phyloP scores from a whole-genome alignment of 2,113 vertebrate genomes.

The Megaceryle maxima region DNA sequence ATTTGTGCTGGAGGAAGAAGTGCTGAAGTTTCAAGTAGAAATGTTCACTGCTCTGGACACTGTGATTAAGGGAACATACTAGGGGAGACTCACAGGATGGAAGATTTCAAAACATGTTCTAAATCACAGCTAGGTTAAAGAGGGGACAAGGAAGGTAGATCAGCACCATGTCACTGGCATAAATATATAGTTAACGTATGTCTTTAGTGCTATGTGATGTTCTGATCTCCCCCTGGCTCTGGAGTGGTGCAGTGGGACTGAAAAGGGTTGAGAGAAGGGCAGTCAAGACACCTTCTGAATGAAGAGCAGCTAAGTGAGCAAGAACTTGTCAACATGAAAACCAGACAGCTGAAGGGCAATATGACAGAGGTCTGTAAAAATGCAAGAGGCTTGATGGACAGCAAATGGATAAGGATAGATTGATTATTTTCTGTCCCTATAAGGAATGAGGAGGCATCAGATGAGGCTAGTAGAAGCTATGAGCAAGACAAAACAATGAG shows the following conservation, averaged over 20 bases:
- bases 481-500: not conserved
- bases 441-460: not conserved
- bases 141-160: not conserved
- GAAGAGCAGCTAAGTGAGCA: not conserved
- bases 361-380: not conserved
- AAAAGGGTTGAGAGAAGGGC: accelerated
- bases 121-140: not conserved
- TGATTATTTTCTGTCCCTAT: not conserved
- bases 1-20: not conserved
- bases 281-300: not conserved
- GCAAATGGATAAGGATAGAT: not conserved
- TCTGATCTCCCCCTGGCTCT: not conserved
- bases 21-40: not conserved
- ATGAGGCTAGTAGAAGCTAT: not conserved
- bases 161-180: not conserved
- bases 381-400: not conserved
- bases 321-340: not conserved
- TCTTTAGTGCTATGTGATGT: not conserved
- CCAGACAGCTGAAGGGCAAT: not conserved
- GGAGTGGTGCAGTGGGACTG: not conserved
- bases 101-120: not conserved
- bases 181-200: not conserved
- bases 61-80: not conserved
- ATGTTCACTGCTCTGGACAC: not conserved
- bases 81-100: not conserved